phyloP scores from a whole-genome alignment of 1,140 invertebrate genomes.

The Brachionus calyciflorus region DNA sequence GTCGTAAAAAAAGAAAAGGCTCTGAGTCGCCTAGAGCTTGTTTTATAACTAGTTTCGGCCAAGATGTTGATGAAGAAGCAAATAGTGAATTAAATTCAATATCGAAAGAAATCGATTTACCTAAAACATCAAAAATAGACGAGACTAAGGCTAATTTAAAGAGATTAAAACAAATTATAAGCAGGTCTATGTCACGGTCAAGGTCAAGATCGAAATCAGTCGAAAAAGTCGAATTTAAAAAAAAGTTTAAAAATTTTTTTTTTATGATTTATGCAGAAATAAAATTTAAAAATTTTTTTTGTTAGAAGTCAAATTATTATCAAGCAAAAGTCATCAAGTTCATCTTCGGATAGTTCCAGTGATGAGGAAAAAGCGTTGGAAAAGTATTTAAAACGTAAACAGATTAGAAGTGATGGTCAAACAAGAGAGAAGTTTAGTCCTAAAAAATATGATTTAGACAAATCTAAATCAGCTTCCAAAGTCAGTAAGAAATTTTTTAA shows the following conservation, averaged over 20 bases:
- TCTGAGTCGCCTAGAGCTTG: slow-evolving; percentile 9
- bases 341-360: slow-evolving; percentile 6
- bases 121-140: slow-evolving; percentile 8
- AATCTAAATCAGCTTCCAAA: slow-evolving; percentile 24
- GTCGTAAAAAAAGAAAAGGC: slow-evolving; percentile 24
- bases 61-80: slow-evolving; percentile 1
- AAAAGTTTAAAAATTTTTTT: neutral
- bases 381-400: slow-evolving; percentile 32
- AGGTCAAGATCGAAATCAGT: neutral
- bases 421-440: too few relatives aligned
- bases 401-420: slow-evolving; percentile 5
- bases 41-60: slow-evolving; percentile 41
- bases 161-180: slow-evolving; percentile 24
- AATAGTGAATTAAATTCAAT: neutral
- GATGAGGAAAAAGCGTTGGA: slow-evolving; percentile 41
- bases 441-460: too few relatives aligned
- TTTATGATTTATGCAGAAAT: neutral
- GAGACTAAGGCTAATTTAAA: too few relatives aligned
- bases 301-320: neutral
- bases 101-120: neutral
- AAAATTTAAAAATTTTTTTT: neutral
- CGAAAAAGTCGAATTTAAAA: neutral
- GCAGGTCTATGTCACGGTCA: neutral
- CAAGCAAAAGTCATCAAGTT: neutral
- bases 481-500: slow-evolving; percentile 45